These are phyloP conservation scores for Anseranas semipalmata DNA, from an alignment of 2,113 vertebrate species.

Conservation along the genomic window DNA sequence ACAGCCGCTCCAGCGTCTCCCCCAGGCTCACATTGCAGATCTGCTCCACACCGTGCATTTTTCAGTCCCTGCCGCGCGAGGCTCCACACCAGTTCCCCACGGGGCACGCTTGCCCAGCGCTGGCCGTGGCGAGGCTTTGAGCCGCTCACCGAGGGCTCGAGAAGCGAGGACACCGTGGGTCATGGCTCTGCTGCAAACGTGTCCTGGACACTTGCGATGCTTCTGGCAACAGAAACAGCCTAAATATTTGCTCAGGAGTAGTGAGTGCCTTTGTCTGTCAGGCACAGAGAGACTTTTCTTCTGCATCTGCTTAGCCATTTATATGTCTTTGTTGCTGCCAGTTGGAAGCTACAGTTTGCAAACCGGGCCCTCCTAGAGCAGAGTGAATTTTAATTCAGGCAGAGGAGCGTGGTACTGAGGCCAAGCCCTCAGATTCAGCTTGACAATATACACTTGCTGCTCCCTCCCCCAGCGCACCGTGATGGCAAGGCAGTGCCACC, in stretches of 20 bases:
- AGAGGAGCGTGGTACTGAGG: fast-evolving
- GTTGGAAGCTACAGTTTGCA: conserved; percentile 13
- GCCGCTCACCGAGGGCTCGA: not conserved
- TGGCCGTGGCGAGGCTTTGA: not conserved
- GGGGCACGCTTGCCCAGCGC: not conserved
- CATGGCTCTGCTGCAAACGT: not conserved
- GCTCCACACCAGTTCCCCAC: fast-evolving
- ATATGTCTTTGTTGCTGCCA: conserved; percentile 30
- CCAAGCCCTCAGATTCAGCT: not conserved
- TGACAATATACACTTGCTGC: fast-evolving
- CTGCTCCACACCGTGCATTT: fast-evolving
- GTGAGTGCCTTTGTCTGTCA: conserved; percentile 41
- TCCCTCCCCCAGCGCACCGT: fast-evolving
- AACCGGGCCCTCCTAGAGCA: conserved; percentile 2
- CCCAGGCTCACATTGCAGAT: not conserved
- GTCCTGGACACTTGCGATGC: not conserved
- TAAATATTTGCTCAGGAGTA: conserved; percentile 34
- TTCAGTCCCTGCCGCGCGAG: fast-evolving
- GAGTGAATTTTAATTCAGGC: not conserved
- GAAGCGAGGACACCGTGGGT: not conserved
- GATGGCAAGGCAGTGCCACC: not conserved
- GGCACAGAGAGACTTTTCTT: conserved; percentile 57
- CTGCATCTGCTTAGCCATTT: conserved; percentile 17
- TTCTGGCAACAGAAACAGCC: conserved; percentile 23
- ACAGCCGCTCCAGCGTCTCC: not conserved